Percentiles rank a stretch among this genome's conserved stretches.
Evolutionary conservation across 53 echinoderm and acorn worm genomes (phyloP).

Genomic region (Holothuria leucospilota): DNA sequence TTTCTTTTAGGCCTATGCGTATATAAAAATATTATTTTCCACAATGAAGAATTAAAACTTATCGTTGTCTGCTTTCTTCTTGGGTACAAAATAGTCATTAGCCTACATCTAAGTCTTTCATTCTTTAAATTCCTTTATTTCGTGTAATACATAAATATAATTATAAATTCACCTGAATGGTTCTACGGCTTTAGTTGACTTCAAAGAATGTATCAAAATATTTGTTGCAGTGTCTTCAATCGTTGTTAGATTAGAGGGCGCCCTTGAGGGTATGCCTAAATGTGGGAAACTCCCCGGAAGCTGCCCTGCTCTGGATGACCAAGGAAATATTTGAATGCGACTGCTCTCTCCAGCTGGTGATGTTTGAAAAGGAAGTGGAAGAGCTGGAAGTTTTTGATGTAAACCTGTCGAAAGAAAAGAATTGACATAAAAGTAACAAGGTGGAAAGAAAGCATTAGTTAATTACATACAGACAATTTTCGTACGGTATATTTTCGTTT

Average conservation of each 20-base stretch:
- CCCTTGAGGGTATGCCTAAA: slow-evolving; percentile 47
- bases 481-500: no score
- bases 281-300: slow-evolving; percentile 70
- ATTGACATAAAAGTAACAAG: no score
- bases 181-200: slow-evolving; percentile 82
- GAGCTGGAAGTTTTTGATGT: slow-evolving; percentile 26
- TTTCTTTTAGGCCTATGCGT: no score
- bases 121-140: background rate
- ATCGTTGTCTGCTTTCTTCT: no score
- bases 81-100: no score
- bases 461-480: no score
- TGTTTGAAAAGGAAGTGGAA: slow-evolving; percentile 25
- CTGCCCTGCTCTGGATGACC: slow-evolving; percentile 68
- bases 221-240: slow-evolving; percentile 91
- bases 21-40: no score
- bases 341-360: slow-evolving; percentile 36
- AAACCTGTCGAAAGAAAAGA: slow-evolving; percentile 2
- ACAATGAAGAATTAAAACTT: no score
- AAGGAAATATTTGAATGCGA: slow-evolving; percentile 69
- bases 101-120: background rate
- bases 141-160: background rate
- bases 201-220: slow-evolving; percentile 79
- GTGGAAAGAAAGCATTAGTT: no score
- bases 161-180: slow-evolving; percentile 68
- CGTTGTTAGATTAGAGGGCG: slow-evolving; percentile 53